Conservation (phyloP, 1,140 invertebrate species). For the Choristoneura fumiferana region DNA sequence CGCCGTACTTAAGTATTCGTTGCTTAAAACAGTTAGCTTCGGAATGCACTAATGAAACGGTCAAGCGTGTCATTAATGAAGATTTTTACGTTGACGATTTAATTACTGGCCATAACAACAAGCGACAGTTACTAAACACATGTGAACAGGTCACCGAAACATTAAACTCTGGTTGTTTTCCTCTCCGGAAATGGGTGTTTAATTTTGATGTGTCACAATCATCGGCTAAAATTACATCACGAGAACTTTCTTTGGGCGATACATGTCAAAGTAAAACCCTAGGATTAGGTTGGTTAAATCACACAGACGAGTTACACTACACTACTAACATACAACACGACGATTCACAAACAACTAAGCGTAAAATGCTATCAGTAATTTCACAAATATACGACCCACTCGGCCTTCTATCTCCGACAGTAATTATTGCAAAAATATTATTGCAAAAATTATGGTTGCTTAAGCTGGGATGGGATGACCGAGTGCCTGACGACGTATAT, state of each 20-base stretch:
- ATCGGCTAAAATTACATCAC: not conserved
- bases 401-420: too few relatives aligned
- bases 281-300: slow-evolving; percentile 27
- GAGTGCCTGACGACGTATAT: too few relatives aligned
- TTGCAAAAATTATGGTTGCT: too few relatives aligned
- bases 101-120: too few relatives aligned
- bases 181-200: slow-evolving; percentile 34
- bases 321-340: slow-evolving; percentile 26
- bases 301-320: slow-evolving; percentile 28
- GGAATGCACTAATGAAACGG: too few relatives aligned
- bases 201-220: slow-evolving; percentile 17
- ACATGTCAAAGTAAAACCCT: slow-evolving; percentile 28
- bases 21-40: slow-evolving; percentile 29
- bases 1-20: slow-evolving; percentile 33
- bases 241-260: slow-evolving; percentile 24
- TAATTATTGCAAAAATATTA: too few relatives aligned
- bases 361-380: not conserved
- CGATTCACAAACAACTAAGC: slow-evolving; percentile 22
- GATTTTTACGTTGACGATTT: too few relatives aligned
- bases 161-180: slow-evolving; percentile 32
- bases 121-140: slow-evolving; percentile 26
- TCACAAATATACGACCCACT: too few relatives aligned
- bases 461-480: too few relatives aligned
- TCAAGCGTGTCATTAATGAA: too few relatives aligned
- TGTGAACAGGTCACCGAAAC: slow-evolving; percentile 21